Conservation (phyloP, 2,888 invertebrate species). For the Dolichopus griseipennis region DNA sequence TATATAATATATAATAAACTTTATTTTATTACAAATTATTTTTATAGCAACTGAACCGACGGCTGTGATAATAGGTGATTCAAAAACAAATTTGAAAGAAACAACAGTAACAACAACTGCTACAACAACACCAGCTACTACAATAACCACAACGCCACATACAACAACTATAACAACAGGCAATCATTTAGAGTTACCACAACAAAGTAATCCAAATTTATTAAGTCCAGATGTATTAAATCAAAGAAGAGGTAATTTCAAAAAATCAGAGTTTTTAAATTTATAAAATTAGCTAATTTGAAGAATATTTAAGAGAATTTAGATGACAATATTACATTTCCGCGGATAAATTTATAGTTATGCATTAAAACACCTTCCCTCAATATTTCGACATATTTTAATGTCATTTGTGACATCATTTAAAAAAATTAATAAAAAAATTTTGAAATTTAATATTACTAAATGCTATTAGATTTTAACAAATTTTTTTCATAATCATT, state of each 20-base stretch:
- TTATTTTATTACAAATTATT: background rate
- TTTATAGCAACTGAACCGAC: conserved; percentile 39
- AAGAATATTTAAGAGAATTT: too few species aligned
- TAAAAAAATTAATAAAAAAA: too few species aligned
- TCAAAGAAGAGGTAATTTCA: conserved; percentile 53
- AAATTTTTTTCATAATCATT: too few species aligned
- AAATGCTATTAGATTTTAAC: too few species aligned
- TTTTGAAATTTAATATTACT: too few species aligned
- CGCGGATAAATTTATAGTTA: too few species aligned
- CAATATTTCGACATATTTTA: too few species aligned
- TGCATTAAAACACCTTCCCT: too few species aligned
- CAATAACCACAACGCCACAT: conserved; percentile 34
- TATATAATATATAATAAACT: too few species aligned
- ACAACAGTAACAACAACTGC: conserved; percentile 43
- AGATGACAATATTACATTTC: too few species aligned
- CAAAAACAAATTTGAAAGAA: conserved; percentile 43
- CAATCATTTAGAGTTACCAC: conserved; percentile 72
- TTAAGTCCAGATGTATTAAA: conserved; percentile 71
- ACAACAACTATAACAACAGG: conserved; percentile 49
- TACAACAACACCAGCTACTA: conserved; percentile 40
- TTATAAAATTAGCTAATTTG: background rate
- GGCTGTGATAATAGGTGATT: conserved; percentile 42
- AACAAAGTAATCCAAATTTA: conserved; percentile 64
- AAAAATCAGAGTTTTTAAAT: too few species aligned
- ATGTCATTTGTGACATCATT: too few species aligned